Evolutionary conservation across 2,113 vertebrate species (phyloP).

Genomic region (Xyrauchen texanus): DNA sequence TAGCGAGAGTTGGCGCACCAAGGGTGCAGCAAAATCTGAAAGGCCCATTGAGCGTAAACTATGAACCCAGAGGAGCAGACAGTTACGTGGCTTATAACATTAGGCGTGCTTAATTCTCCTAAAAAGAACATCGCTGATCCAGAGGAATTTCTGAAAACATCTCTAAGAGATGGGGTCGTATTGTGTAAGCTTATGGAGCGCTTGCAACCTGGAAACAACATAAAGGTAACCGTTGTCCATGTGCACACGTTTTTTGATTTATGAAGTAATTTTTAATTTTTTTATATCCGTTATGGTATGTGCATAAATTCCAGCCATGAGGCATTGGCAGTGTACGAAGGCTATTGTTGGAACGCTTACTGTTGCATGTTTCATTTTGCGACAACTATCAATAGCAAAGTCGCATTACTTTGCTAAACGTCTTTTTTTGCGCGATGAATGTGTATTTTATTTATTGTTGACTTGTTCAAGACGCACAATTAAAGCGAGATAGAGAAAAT

Average conservation of each 20-base stretch:
- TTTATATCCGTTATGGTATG: no score
- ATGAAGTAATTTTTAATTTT: no score
- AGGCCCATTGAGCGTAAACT: slow-evolving; percentile 49
- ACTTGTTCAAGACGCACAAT: background rate
- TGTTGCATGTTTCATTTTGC: background rate
- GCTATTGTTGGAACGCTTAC: background rate
- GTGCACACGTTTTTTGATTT: background rate
- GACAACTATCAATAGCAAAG: no score
- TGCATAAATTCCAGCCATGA: no score
- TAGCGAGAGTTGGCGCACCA: slow-evolving; percentile 52
- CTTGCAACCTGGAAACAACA: slow-evolving; percentile 82
- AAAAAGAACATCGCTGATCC: slow-evolving; percentile 94
- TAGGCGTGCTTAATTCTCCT: slow-evolving; percentile 93
- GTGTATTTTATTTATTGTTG: background rate
- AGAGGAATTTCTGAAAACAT: slow-evolving; percentile 86
- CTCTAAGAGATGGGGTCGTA: slow-evolving; percentile 91
- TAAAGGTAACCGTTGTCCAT: slow-evolving; percentile 80
- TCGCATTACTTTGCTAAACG: no score
- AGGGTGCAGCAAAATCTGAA: slow-evolving; percentile 48
- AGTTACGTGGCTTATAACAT: slow-evolving; percentile 96
- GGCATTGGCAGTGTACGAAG: background rate
- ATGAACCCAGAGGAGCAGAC: slow-evolving; percentile 96
- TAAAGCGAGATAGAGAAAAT: slow-evolving; percentile 34
- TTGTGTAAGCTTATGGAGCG: slow-evolving; percentile 89
- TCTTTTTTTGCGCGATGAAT: background rate